Evolutionary conservation across 30 jellyfish, hydroid and myxozoan genomes (phyloP).

Genomic region (Aurelia aurita): DNA sequence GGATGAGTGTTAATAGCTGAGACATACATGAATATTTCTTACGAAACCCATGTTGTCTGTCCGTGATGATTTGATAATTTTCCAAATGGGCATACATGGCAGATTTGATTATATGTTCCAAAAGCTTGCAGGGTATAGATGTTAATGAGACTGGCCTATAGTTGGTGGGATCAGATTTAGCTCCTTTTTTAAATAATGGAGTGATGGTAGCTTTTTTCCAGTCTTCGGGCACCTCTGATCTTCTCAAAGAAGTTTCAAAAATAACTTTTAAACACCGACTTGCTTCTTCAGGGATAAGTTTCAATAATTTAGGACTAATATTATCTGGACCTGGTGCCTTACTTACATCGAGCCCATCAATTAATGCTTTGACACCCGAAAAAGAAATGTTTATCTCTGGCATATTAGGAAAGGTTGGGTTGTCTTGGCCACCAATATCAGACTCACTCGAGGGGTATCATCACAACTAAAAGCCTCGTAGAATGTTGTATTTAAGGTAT

Average conservation of each 20-base stretch:
- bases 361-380: constrained; percentile 27
- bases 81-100: constrained; percentile 65
- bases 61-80: constrained; percentile 23
- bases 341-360: constrained; percentile 36
- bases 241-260: constrained; percentile 15
- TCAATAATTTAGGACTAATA: constrained; percentile 28
- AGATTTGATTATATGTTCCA: constrained; percentile 51
- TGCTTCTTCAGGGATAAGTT: constrained; percentile 28
- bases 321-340: constrained; percentile 43
- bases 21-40: constrained; percentile 23
- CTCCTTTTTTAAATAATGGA: constrained; percentile 37
- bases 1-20: constrained; percentile 46
- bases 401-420: constrained; percentile 22
- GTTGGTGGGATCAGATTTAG: constrained; percentile 21
- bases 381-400: constrained; percentile 21
- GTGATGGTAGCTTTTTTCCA: constrained; percentile 41
- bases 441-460: constrained; percentile 41
- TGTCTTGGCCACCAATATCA: constrained; percentile 32
- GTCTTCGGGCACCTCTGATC: constrained; percentile 41
- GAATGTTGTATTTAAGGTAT: constrained; percentile 44
- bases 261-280: constrained; percentile 17
- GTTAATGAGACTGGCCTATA: constrained; percentile 62
- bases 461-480: constrained; percentile 34
- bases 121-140: constrained; percentile 64
- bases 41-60: constrained; percentile 55